Base-by-base conservation (phyloP, 2,797 vertebrate species). In the Gambusia yucatana region DNA sequence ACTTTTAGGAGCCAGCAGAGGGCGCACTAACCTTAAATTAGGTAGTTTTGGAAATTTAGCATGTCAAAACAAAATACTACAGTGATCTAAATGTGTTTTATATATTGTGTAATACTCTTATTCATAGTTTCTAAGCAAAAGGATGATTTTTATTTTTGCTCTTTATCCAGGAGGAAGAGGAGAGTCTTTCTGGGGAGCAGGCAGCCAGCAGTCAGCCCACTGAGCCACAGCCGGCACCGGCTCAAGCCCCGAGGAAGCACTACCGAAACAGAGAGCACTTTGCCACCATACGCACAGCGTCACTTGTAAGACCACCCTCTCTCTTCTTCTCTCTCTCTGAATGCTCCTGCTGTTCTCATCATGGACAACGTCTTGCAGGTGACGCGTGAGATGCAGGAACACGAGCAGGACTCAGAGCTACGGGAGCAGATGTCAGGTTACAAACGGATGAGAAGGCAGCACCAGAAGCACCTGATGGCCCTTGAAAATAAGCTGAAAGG, bases 391-490 rank as follows among this genome's bases (percentile, higher is more conserved):
- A 99, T 99, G 96, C 98, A 99, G 91, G 98, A 99, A 82, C 98
- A 99, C 6, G 98, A 99, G 86, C 98, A 99, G 90, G 98, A 99
- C 93, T 99, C 98, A 0, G 98, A 99, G 87, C 96, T 99, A 78
- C 97, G 98, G 74, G 98, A 99, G 91, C 98, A 99, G 90, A 99
- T 99, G 98, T 99, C 98, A 13, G 98, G 98, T 73, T 99, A 99
- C 88, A 99, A 99, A 88, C 97, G 98, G 90, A 99, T 99, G 98
- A 96, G 98, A 55, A 93, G 98, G 88, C 98, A 99, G 86, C 98
- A 99, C 92, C 98, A 99, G 96, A 99, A 99, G 88, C 98, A 99
- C 79, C 95, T 99, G 84, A 97, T 99, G 98, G 98, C 96, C 0
- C 92, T 99, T 84, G 98, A 99, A 94, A 99, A 99, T 95, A 99